Conservation (phyloP, 2,797 vertebrate species). For the Hirundo rustica region DNA sequence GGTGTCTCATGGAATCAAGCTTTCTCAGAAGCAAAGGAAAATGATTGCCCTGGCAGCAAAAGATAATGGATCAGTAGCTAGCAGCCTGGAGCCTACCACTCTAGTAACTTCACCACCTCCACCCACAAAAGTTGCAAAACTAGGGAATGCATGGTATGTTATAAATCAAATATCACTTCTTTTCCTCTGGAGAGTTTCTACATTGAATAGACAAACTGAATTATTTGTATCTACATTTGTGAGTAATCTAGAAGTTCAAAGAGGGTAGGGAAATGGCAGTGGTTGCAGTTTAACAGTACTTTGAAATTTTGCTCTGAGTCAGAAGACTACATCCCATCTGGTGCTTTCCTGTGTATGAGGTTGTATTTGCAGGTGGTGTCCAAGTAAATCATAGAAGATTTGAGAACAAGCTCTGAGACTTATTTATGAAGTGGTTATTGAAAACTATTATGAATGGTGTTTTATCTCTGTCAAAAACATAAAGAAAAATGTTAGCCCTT, state of each 20-base stretch:
- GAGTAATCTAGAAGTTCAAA: not conserved
- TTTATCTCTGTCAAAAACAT: not conserved
- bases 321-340: not conserved
- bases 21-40: constrained; percentile 98
- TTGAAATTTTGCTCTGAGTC: not conserved
- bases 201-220: not conserved
- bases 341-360: not conserved
- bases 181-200: not conserved
- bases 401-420: not conserved
- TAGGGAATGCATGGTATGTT: constrained; percentile 87
- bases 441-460: not conserved
- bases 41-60: constrained; percentile 90
- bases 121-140: constrained; percentile 75
- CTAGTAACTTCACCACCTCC: constrained; percentile 65
- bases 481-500: not conserved
- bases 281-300: not conserved
- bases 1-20: constrained; percentile 80
- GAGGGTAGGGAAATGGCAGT: not conserved
- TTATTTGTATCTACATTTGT: not conserved
- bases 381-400: not conserved
- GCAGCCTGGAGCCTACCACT: constrained; percentile 70
- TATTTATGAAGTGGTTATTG: not conserved
- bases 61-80: constrained; percentile 75
- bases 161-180: not conserved
- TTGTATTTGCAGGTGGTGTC: not conserved